Conservation (phyloP, 2,113 vertebrate genomes). For the Carassius carassius region DNA sequence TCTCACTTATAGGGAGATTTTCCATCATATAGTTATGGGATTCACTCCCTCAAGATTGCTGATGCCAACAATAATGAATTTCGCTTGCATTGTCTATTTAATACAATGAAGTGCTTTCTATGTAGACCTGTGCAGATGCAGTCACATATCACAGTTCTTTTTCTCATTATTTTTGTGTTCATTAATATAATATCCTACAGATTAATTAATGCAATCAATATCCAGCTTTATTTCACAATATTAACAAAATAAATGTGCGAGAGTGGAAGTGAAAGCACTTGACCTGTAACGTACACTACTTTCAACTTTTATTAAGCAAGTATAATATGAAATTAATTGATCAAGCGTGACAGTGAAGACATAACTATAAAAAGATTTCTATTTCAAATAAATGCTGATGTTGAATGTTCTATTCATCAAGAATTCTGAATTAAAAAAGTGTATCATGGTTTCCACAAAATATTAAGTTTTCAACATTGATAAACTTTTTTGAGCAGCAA, state of each 20-base stretch:
- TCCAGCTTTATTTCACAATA: no score
- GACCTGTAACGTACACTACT: no score
- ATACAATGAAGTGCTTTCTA: background rate
- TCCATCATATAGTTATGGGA: constrained; percentile 28
- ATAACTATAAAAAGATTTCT: background rate
- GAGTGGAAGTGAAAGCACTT: no score
- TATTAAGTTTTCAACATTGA: no score
- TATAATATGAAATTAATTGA: background rate
- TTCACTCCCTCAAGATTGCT: constrained; percentile 21
- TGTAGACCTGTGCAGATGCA: background rate
- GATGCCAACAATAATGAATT: constrained; percentile 19
- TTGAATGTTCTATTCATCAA: background rate
- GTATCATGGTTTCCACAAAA: no score
- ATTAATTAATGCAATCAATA: background rate
- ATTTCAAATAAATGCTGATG: background rate
- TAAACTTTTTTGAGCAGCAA: background rate
- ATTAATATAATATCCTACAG: background rate
- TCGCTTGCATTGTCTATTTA: background rate
- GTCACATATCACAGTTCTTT: background rate
- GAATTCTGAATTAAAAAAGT: background rate
- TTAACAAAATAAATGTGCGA: no score
- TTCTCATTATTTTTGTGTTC: background rate
- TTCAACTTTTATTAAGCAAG: background rate
- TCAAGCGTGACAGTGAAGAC: background rate
- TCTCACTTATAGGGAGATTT: constrained; percentile 34